These are phyloP conservation scores for Nomia melanderi DNA, from an alignment of 1,140 invertebrate species.

Conservation along the genomic window DNA sequence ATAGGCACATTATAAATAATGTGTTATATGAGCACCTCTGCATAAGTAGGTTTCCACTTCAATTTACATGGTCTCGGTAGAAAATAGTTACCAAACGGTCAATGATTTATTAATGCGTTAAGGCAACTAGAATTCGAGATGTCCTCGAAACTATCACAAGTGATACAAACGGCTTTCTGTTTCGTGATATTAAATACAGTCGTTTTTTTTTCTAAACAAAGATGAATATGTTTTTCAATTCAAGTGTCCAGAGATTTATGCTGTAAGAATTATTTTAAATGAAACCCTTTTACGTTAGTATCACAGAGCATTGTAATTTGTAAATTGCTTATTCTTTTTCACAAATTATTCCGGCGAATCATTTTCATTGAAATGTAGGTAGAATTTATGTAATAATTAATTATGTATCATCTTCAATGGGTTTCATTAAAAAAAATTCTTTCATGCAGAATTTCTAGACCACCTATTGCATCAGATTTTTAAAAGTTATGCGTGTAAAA, in stretches of 20 bases:
- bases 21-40: constrained; percentile 49
- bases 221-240: constrained; percentile 2
- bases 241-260: background rate
- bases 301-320: constrained; percentile 28
- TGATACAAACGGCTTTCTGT: constrained; percentile 53
- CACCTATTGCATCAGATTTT: constrained; percentile 17
- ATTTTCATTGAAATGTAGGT: background rate
- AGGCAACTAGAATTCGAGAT: constrained; percentile 72
- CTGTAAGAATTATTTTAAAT: constrained; percentile 31
- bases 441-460: constrained; percentile 13
- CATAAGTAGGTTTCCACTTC: constrained; percentile 48
- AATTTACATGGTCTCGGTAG: constrained; percentile 65
- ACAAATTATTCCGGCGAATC: background rate
- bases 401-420: constrained; percentile 4
- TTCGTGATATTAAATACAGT: constrained; percentile 37
- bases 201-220: constrained; percentile 10
- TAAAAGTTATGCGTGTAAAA: constrained; percentile 9
- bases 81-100: constrained; percentile 72
- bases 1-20: constrained; percentile 53
- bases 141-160: constrained; percentile 70
- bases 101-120: constrained; percentile 71
- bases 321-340: constrained; percentile 3
- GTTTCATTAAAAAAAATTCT: constrained; percentile 49
- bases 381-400: background rate
- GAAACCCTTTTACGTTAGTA: constrained; percentile 28